Conservation (phyloP, 2,797 vertebrate genomes). For the Cyclura pinguis region DNA sequence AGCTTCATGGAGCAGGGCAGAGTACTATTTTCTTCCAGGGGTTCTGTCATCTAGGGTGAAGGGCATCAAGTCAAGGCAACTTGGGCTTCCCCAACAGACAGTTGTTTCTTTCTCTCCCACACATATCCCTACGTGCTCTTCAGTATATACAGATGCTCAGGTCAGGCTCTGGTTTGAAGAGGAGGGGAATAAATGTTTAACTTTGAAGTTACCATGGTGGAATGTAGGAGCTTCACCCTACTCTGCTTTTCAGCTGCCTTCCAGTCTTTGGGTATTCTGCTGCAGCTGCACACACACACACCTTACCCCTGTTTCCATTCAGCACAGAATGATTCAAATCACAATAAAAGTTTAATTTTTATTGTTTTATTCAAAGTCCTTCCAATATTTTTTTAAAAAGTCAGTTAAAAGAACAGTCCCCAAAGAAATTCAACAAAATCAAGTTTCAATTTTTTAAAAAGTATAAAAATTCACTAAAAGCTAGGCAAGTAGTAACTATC, state of each 20-base stretch:
- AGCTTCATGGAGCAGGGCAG: not conserved
- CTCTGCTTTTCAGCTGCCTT: not conserved
- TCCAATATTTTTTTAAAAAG: constrained; percentile 17
- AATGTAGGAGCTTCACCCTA: not conserved
- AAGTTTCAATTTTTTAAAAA: constrained; percentile 29
- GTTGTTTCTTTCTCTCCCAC: no score
- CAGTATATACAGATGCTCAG: no score
- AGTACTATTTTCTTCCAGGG: not conserved
- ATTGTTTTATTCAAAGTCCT: constrained; percentile 28
- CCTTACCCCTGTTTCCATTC: no score
- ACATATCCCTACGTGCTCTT: no score
- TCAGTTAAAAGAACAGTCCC: constrained; percentile 23
- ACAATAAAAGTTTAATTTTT: not conserved
- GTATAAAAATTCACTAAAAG: constrained; percentile 16
- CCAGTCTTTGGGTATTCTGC: not conserved
- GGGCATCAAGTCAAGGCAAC: no score
- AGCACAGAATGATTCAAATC: not conserved
- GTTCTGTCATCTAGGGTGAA: no score
- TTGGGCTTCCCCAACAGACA: no score
- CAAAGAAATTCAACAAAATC: constrained; percentile 4
- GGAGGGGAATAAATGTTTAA: no score
- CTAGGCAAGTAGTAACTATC: not conserved
- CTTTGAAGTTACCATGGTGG: not conserved
- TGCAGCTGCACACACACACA: not conserved
- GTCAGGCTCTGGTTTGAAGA: no score